A percentile compares a stretch with the other conserved stretches of the same genome.
These are phyloP conservation scores for Pogona vitticeps DNA, from an alignment of 2,113 vertebrate genomes.

Conservation along the genomic window DNA sequence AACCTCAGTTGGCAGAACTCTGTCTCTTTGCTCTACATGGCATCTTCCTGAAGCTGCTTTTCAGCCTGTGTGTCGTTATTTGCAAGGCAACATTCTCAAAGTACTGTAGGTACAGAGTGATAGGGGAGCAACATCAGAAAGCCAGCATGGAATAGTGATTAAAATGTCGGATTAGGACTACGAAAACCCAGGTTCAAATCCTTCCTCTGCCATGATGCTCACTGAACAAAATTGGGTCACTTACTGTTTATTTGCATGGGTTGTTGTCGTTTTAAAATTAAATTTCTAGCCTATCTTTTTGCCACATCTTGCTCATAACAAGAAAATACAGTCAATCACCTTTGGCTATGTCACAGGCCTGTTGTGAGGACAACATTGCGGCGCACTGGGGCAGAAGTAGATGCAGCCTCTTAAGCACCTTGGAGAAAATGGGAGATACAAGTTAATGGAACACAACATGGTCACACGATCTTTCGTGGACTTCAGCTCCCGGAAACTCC, in stretches of 20 bases:
- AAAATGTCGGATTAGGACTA: not conserved
- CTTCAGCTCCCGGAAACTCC: too few species aligned
- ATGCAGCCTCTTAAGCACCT: not conserved
- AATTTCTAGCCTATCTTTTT: not conserved
- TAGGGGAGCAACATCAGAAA: not conserved
- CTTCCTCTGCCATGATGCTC: not conserved
- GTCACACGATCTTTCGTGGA: too few species aligned
- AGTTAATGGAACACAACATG: not conserved
- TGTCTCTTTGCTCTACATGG: too few species aligned
- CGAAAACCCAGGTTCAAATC: not conserved
- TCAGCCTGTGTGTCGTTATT: not conserved
- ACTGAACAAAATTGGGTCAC: not conserved
- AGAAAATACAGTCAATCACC: not conserved
- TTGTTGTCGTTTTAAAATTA: not conserved
- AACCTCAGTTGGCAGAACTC: too few species aligned
- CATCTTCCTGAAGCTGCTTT: not conserved
- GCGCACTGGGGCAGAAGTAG: not conserved
- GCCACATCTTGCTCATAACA: not conserved
- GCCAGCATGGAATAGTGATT: not conserved
- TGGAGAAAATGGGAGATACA: not conserved
- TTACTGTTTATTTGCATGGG: not conserved
- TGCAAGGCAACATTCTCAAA: not conserved
- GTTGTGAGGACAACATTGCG: not conserved
- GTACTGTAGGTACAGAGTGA: too few species aligned
- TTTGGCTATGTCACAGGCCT: not conserved